phyloP scores from a whole-genome alignment of 1,140 invertebrate species.

The Panulirus ornatus region DNA sequence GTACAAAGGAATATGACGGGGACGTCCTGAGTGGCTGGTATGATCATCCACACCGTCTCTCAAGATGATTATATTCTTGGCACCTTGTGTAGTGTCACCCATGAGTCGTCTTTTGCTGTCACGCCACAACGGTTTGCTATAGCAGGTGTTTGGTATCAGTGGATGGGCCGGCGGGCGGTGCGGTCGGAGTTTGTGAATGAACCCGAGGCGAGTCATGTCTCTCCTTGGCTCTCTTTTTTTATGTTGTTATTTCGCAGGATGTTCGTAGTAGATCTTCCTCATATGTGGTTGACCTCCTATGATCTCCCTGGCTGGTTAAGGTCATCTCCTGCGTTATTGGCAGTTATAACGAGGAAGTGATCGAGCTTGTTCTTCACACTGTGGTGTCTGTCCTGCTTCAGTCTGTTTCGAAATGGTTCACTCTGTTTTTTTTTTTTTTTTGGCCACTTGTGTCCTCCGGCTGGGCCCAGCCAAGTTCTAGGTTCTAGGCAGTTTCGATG shows the following conservation, averaged over 20 bases:
- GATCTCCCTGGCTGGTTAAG: not conserved
- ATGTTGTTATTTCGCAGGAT: constrained; percentile 29
- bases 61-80: not conserved
- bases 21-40: too few relatives aligned
- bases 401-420: too few relatives aligned
- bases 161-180: not conserved
- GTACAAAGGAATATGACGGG: too few relatives aligned
- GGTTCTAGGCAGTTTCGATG: too few relatives aligned
- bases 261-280: not conserved
- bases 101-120: not conserved
- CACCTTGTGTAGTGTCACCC: not conserved
- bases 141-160: constrained; percentile 16
- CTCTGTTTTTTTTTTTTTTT: too few relatives aligned
- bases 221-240: constrained; percentile 25
- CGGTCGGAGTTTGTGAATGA: constrained; percentile 34
- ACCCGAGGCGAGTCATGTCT: constrained; percentile 38
- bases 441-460: too few relatives aligned
- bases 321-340: not conserved
- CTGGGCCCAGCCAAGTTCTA: too few relatives aligned
- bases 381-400: not conserved
- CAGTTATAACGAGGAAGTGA: not conserved
- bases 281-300: not conserved
- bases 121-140: not conserved
- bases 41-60: too few relatives aligned
- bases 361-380: not conserved